Conservation (phyloP, 2,797 vertebrate genomes). For the Sternarchorhynchus goeldii region DNA sequence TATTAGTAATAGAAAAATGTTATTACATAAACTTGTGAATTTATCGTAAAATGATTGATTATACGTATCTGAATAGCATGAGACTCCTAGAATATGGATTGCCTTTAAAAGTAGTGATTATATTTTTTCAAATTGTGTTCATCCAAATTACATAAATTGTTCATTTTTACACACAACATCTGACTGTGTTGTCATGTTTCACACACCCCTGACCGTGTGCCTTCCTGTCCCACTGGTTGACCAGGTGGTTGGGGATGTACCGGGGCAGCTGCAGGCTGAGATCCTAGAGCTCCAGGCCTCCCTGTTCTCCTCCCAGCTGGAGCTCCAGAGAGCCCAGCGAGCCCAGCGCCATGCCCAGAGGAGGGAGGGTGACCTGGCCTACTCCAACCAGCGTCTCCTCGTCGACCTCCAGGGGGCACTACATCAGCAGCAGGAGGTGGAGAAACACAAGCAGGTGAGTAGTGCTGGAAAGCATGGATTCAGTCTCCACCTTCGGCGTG, state of each 20-base stretch:
- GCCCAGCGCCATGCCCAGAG: constrained; percentile 73
- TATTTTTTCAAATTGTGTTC: not conserved
- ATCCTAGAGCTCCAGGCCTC: constrained; percentile 81
- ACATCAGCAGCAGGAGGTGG: constrained; percentile 79
- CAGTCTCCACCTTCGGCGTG: not conserved
- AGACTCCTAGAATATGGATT: too few species aligned
- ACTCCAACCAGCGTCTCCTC: constrained; percentile 76
- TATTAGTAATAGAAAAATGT: too few species aligned
- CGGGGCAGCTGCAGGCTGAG: constrained; percentile 73
- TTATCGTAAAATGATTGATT: too few species aligned
- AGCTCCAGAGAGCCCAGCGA: constrained; percentile 81
- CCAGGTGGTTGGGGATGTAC: constrained; percentile 70
- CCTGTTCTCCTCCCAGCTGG: constrained; percentile 86
- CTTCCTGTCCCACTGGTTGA: constrained; percentile 3
- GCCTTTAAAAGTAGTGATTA: not conserved
- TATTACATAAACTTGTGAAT: too few species aligned
- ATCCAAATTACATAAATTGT: not conserved
- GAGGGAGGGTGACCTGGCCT: constrained; percentile 74
- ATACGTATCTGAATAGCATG: too few species aligned
- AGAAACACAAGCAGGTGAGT: constrained; percentile 85
- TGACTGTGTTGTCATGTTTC: too few species aligned
- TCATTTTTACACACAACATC: constrained; percentile 8
- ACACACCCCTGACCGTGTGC: not conserved
- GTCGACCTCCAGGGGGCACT: constrained; percentile 74
- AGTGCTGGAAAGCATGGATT: not conserved